phyloP scores from a whole-genome alignment of 1,140 invertebrate species.

The Megalopta genalis region DNA sequence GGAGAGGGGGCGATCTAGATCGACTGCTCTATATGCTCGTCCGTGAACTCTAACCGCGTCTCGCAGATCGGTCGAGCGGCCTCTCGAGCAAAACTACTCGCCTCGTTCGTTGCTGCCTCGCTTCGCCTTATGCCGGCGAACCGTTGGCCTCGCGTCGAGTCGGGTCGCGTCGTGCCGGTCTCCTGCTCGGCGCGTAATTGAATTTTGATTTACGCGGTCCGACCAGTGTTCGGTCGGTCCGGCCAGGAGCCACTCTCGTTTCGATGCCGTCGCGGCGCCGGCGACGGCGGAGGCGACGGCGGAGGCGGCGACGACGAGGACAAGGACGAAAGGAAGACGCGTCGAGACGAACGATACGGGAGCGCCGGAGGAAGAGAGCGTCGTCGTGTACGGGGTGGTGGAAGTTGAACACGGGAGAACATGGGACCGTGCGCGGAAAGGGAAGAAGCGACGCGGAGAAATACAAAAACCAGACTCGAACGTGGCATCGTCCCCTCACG shows the following conservation, averaged over 20 bases:
- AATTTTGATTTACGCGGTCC: conserved; percentile 81
- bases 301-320: background rate
- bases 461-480: conserved; percentile 80
- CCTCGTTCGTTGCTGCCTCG: no score
- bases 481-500: conserved; percentile 73
- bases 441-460: conserved; percentile 54
- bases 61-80: no score
- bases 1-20: no score
- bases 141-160: conserved; percentile 16
- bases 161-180: conserved; percentile 48
- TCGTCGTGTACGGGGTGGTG: conserved; percentile 15
- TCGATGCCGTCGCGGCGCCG: background rate
- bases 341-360: conserved; percentile 14
- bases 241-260: conserved; percentile 47
- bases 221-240: conserved; percentile 75
- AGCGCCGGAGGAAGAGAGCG: background rate
- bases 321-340: no score
- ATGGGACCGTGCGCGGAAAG: conserved; percentile 23
- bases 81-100: no score
- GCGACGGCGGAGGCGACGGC: conserved; percentile 17
- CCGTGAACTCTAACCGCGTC: no score
- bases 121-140: conserved; percentile 29
- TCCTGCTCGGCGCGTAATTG: conserved; percentile 74
- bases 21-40: no score
- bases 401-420: conserved; percentile 49